A percentile compares a stretch with the other conserved stretches of the same genome.
phyloP scores from a whole-genome alignment of 2,113 vertebrate species.

The Spea multiplicata region DNA sequence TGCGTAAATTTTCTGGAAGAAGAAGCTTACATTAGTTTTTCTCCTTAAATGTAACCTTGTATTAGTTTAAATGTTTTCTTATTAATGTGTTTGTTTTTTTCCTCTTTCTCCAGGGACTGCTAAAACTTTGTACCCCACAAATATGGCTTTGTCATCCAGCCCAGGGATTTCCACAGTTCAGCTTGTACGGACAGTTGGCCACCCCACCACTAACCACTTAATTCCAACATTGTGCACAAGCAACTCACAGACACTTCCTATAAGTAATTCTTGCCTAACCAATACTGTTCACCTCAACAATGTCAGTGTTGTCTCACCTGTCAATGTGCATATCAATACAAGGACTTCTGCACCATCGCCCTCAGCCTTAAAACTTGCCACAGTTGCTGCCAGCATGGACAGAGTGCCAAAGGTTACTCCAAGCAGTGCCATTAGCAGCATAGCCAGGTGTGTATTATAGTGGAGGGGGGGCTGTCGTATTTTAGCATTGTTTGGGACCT shows the following conservation, averaged over 20 bases:
- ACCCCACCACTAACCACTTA: slow-evolving; percentile 78
- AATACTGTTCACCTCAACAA: slow-evolving; percentile 79
- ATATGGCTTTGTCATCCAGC: slow-evolving; percentile 76
- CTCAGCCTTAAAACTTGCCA: slow-evolving; percentile 92
- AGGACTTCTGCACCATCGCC: slow-evolving; percentile 84
- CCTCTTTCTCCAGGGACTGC: slow-evolving; percentile 69
- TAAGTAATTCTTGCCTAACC: slow-evolving; percentile 80
- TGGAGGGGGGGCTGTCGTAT: background rate
- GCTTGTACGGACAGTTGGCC: slow-evolving; percentile 77
- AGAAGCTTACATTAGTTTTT: too few species aligned
- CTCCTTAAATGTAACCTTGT: too few species aligned
- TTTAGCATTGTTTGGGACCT: too few species aligned
- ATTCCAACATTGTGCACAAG: slow-evolving; percentile 78
- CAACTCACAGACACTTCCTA: slow-evolving; percentile 78
- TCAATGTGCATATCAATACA: slow-evolving; percentile 82
- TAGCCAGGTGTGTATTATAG: slow-evolving; percentile 68
- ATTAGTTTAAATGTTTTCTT: too few species aligned
- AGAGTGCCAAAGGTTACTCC: slow-evolving; percentile 88
- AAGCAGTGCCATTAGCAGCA: slow-evolving; percentile 84
- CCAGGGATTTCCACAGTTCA: slow-evolving; percentile 79
- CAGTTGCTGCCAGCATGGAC: slow-evolving; percentile 84
- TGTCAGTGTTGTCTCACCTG: slow-evolving; percentile 83
- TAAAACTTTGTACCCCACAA: slow-evolving; percentile 80
- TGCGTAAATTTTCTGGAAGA: too few species aligned
- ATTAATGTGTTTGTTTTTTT: background rate